These are phyloP conservation scores for Cotesia vestalis DNA, from an alignment of 1,140 invertebrate species.

Conservation along the genomic window DNA sequence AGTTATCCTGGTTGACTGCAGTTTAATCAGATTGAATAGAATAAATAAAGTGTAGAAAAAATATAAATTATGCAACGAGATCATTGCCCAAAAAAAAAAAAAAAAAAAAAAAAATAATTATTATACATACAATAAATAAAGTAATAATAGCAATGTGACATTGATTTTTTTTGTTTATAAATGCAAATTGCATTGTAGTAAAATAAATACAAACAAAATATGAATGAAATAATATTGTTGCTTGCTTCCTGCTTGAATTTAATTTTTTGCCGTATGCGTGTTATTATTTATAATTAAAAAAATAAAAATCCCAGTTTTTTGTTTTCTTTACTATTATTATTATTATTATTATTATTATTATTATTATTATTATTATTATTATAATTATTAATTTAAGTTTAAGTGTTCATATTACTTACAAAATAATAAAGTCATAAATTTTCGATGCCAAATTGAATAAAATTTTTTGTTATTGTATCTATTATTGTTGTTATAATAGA, in stretches of 20 bases:
- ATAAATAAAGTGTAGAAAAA: slow-evolving; percentile 48
- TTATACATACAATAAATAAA: slow-evolving; percentile 44
- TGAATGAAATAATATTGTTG: slow-evolving; percentile 40
- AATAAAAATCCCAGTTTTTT: background rate
- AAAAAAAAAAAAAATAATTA: too few species aligned
- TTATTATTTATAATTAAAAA: background rate
- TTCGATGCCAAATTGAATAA: slow-evolving; percentile 7
- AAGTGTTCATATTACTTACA: slow-evolving; percentile 10
- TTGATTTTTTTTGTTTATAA: slow-evolving; percentile 61
- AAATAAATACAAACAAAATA: slow-evolving; percentile 45
- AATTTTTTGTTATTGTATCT: background rate
- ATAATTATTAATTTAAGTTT: too few species aligned
- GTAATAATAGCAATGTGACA: slow-evolving; percentile 43
- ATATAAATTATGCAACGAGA: slow-evolving; percentile 56
- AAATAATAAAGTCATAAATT: slow-evolving; percentile 37
- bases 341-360: background rate
- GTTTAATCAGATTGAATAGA: slow-evolving; percentile 48
- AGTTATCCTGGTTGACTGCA: slow-evolving; percentile 31
- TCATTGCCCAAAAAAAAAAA: slow-evolving; percentile 50
- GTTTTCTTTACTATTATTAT: slow-evolving; percentile 11
- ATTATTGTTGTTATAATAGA: background rate
- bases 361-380: slow-evolving; percentile 3
- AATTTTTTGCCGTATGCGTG: slow-evolving; percentile 38
- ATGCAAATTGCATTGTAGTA: slow-evolving; percentile 62
- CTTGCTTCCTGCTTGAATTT: slow-evolving; percentile 58